A percentile compares a stretch with the other conserved stretches of the same genome.
phyloP scores from a whole-genome alignment of 1,140 invertebrate genomes.

The Neodiprion fabricii region DNA sequence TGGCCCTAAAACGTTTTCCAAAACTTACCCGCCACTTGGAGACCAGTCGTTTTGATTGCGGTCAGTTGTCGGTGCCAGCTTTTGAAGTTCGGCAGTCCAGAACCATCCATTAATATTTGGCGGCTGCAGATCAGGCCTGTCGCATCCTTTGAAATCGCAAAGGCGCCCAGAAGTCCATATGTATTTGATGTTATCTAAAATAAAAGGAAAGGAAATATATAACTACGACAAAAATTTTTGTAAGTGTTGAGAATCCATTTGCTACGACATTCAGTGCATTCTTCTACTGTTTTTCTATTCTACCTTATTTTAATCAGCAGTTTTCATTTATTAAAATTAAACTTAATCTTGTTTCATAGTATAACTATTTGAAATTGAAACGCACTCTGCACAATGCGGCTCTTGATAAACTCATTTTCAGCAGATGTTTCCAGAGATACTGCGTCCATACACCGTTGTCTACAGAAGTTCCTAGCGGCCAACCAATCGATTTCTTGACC shows the following conservation, averaged over 20 bases:
- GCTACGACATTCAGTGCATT: no score
- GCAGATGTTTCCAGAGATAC: conserved; percentile 80
- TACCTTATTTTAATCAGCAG: no score
- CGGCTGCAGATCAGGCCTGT: conserved; percentile 78
- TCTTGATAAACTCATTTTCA: conserved; percentile 85
- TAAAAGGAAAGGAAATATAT: conserved; percentile 23
- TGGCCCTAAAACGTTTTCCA: not conserved
- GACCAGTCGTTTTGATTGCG: conserved; percentile 84
- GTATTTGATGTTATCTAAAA: conserved; percentile 71
- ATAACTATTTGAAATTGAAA: conserved; percentile 11
- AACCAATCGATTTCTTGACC: conserved; percentile 83
- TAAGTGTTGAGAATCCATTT: no score
- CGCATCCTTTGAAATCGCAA: conserved; percentile 85
- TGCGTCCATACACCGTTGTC: conserved; percentile 85
- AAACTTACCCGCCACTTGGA: conserved; percentile 70
- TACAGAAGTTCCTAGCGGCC: conserved; percentile 80
- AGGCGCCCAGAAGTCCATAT: conserved; percentile 87
- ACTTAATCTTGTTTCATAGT: not conserved
- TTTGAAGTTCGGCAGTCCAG: conserved; percentile 84
- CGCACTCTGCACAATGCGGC: conserved; percentile 74
- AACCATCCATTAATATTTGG: conserved; percentile 85
- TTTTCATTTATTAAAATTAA: not conserved
- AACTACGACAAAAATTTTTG: not conserved
- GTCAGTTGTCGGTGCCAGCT: conserved; percentile 77
- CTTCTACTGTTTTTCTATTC: no score